Conservation (phyloP, 2,888 invertebrate species). For the Quadriops clusia region DNA sequence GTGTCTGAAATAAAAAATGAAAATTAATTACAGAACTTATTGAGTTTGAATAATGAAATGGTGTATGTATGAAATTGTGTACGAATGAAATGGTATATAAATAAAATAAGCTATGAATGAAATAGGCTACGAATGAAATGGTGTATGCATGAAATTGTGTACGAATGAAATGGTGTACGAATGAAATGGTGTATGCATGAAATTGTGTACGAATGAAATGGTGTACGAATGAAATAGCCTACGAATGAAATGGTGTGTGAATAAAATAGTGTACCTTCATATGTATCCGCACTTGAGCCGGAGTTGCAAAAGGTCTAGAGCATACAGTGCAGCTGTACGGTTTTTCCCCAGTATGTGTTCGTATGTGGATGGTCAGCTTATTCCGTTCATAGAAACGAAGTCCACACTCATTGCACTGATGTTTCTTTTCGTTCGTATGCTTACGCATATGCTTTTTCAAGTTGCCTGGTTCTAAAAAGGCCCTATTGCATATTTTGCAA, state of each 20-base stretch:
- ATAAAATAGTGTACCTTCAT: conserved; percentile 18
- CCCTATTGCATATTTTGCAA: conserved; percentile 22
- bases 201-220: no score
- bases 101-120: conserved; percentile 1
- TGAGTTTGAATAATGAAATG: not conserved
- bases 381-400: conserved; percentile 24
- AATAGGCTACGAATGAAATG: no score
- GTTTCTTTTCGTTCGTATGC: conserved; percentile 22
- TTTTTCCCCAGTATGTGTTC: conserved; percentile 25
- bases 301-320: conserved; percentile 20
- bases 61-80: not conserved
- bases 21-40: not conserved
- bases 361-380: conserved; percentile 23
- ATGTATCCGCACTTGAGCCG: conserved; percentile 22
- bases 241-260: not conserved
- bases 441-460: conserved; percentile 22
- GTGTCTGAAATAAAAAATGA: conserved; percentile 16
- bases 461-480: conserved; percentile 22
- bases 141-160: not conserved
- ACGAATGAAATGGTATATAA: conserved; percentile 1
- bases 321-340: conserved; percentile 22
- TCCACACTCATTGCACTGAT: conserved; percentile 24
- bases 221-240: not conserved
- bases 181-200: conserved; percentile 1
- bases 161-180: conserved; percentile 1